Percentiles rank a stretch among this genome's conserved stretches.
Conservation (phyloP, 1,140 invertebrate species). For the Paralvinella palmiformis region DNA sequence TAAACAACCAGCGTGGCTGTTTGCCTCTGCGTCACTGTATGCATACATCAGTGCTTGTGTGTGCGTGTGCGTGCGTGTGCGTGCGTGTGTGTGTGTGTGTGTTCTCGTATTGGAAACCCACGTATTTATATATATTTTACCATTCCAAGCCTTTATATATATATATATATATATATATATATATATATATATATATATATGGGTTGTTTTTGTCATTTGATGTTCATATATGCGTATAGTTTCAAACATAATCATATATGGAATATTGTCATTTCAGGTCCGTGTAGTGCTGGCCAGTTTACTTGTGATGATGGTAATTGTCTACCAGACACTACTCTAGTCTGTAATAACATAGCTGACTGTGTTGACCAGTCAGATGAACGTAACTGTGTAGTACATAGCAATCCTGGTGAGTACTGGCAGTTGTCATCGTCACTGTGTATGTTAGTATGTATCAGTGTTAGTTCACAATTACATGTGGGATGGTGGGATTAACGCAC, state of each 20-base stretch:
- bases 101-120: background rate
- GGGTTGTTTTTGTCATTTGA: background rate
- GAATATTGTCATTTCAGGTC: background rate
- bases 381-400: slow-evolving; percentile 1
- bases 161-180: background rate
- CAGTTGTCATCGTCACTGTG: no score
- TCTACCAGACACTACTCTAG: background rate
- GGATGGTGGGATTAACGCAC: no score
- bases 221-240: background rate
- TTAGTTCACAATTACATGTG: no score
- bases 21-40: no score
- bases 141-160: background rate
- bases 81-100: no score
- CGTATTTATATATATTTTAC: background rate
- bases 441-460: no score
- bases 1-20: no score
- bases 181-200: background rate
- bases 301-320: background rate
- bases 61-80: background rate
- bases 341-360: background rate
- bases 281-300: background rate
- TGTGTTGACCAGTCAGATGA: background rate
- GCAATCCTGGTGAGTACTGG: no score
- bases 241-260: background rate
- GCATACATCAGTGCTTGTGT: background rate